Base-by-base conservation (phyloP, 2,113 vertebrate genomes). In the Istiophorus platypterus region DNA sequence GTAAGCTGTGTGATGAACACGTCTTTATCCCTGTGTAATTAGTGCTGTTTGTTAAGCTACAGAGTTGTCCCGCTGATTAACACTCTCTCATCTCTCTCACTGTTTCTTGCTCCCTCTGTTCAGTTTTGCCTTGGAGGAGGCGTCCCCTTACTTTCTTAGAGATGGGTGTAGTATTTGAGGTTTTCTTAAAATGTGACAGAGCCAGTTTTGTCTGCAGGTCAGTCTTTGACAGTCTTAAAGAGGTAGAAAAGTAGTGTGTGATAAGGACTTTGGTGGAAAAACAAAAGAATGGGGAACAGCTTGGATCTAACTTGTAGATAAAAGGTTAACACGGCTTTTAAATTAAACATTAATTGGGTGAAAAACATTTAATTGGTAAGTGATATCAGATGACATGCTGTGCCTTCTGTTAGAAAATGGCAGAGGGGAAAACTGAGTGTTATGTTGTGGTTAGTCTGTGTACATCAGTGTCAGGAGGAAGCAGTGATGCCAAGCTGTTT, bases 1-100 rank as follows among this genome's bases (percentile, higher is more conserved):
- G 45, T 94, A 95, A 95, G 93, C 93, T 74, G 80, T 82, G 84
- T 91, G 93, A 95, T 94, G 93, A 95, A 93, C 92, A 93, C 82
- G 93, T 88, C 92, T 94, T 94, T 92, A 95, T 95, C 89, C 92
- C 76, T 34, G 78, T 95, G 91, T 95, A 95, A 96, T 96, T 95
- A 95, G 93, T 75, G 69, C 84, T 90, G 94, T 95, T 93, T 95
- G 92, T 94, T 91, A 95, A 94, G 92, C 88, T 90, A 78, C 84
- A 58, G 82, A 89, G 89, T 89, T 89, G 88, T 87, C 41, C 52
- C 65, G 41, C 84, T 92, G 92, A 95, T 94, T 93, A 92, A 87
- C 86, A 74, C 72, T 64, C 61, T 52, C 81, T 84, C 91, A 85
- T 92, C 71, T 85, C 52, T 73, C 78, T 62, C 81, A 31, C 66